Evolutionary conservation across 1,140 invertebrate species (phyloP), one percentile per base, ranked within the genome.

Genomic region (Papilio glaucus): DNA sequence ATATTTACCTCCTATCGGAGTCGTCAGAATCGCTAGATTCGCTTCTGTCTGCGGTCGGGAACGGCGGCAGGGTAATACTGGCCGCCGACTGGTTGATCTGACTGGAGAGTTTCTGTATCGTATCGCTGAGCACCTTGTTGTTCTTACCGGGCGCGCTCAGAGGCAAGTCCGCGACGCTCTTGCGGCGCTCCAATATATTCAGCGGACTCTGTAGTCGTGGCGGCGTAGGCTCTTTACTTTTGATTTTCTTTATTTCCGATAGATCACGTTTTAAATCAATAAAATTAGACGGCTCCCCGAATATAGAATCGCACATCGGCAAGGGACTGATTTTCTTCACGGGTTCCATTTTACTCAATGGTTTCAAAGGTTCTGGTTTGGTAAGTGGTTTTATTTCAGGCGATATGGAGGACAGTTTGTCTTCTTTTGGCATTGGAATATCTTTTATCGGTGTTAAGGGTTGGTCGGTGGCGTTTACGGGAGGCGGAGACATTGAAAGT

Each of bases 1-100:
- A 13, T 15, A 95, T 92, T 29, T 95, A 94, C 77, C 95, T 94
- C 75, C 95, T 94, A 81, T 96, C 96, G 0, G 96, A 96, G 84
- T 97, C 96, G 71, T 96, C 96, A 73, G 95, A 96, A 76, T 97
- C 96, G 1, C 92, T 93, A 38, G 93, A 81, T 82, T 94, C 77
- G 88, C 92, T 84, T 88, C 93, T 82, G 72, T 94, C 88, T 75
- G 87, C 91, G 8, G 86, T 37, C 15, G 84, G 85, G 77, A 91
- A 93, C 0, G 87, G 80, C 1, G 89, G 87, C 68, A 91, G 63
- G 1, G 90, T 86, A 13, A 90, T 82, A 21, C 39, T 85, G 10
- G 83, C 85, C 5, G 87, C 85, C 1, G 89, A 87, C 72, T 93
- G 91, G 70, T 93, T 93, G 37, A 94, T 94, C 74, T 94, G 93